phyloP scores from a whole-genome alignment of 2,888 invertebrate genomes.

The Conops quadrifasciatus region DNA sequence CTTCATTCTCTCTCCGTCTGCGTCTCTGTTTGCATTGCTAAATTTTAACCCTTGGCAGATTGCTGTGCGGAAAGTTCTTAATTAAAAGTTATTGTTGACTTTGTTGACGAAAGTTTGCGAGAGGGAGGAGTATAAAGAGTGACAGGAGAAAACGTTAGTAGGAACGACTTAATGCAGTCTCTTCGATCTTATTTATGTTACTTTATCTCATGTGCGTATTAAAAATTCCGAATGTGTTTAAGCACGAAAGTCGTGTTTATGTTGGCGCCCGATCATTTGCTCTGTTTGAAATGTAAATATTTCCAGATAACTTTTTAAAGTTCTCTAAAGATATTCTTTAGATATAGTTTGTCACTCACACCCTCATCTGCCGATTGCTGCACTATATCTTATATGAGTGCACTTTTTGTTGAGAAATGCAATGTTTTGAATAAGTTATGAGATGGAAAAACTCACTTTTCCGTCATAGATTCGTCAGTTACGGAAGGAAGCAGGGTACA shows the following conservation, averaged over 20 bases:
- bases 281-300: constrained; percentile 18
- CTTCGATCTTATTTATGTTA: not conserved
- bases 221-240: constrained; percentile 11
- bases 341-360: no score
- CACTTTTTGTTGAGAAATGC: not conserved
- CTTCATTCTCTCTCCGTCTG: not conserved
- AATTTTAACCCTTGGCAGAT: constrained; percentile 21
- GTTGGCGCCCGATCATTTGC: not conserved
- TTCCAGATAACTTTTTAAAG: not conserved
- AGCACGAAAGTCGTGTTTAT: not conserved
- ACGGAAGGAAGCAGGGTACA: no score
- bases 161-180: not conserved
- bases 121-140: not conserved
- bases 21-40: not conserved
- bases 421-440: no score
- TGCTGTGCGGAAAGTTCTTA: constrained; percentile 42
- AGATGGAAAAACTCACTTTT: no score
- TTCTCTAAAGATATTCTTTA: not conserved
- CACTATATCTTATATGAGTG: no score
- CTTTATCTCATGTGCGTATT: not conserved
- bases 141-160: not conserved
- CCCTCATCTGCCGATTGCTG: no score
- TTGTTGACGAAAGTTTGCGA: constrained; percentile 28
- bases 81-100: constrained; percentile 48
- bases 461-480: no score